Evolutionary conservation across 2,888 invertebrate genomes (phyloP).

Genomic region (Cenopis cana): DNA sequence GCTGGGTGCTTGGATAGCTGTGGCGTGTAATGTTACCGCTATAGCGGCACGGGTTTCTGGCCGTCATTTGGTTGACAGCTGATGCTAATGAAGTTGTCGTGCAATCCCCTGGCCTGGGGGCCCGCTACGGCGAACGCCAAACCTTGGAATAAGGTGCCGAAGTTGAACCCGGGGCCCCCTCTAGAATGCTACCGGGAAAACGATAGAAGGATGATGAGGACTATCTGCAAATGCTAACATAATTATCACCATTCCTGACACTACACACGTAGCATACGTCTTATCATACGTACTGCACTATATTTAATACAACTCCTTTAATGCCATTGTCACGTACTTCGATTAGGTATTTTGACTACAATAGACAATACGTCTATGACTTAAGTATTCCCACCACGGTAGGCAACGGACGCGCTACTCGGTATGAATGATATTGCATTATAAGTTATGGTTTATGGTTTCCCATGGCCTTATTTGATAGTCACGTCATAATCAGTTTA

Average conservation of each 20-base stretch:
- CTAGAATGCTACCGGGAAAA: too few species aligned
- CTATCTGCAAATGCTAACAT: neutral
- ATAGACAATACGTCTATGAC: conserved; percentile 32
- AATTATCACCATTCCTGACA: neutral
- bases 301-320: conserved; percentile 32
- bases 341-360: conserved; percentile 35
- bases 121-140: too few species aligned
- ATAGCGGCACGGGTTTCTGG: too few species aligned
- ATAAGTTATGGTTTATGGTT: conserved; percentile 46
- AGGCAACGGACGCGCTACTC: conserved; percentile 34
- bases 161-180: too few species aligned
- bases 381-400: conserved; percentile 44
- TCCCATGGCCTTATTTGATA: conserved; percentile 33
- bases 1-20: too few species aligned
- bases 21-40: too few species aligned
- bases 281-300: conserved; percentile 34
- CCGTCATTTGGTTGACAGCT: too few species aligned
- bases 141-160: too few species aligned
- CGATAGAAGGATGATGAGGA: too few species aligned
- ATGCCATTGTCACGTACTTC: conserved; percentile 30
- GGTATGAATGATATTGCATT: conserved; percentile 47
- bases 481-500: conserved; percentile 15
- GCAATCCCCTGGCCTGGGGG: too few species aligned
- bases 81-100: too few species aligned
- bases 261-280: neutral